A percentile compares a stretch with the other conserved stretches of the same genome.
phyloP scores from a whole-genome alignment of 2,888 invertebrate genomes.

The Neoaliturus tenellus region DNA sequence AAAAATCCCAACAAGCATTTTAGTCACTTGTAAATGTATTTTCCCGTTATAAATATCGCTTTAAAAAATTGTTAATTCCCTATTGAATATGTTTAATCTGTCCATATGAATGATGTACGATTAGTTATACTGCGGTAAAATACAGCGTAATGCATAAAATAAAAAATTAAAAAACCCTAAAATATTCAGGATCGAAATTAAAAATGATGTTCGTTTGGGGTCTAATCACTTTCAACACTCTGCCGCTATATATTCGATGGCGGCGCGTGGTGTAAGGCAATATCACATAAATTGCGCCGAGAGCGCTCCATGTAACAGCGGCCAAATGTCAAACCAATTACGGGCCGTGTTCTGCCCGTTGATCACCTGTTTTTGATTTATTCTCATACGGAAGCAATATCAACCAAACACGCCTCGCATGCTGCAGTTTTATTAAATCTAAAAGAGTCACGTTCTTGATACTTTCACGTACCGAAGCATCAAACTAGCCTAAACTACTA shows the following conservation, averaged over 20 bases:
- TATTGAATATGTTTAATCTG: too few relatives aligned
- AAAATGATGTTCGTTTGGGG: background rate
- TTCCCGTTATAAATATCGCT: too few relatives aligned
- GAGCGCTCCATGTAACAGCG: background rate
- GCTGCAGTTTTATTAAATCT: too few relatives aligned
- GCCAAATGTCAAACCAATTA: conserved; percentile 33
- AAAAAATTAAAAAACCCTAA: background rate
- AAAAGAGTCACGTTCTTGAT: too few relatives aligned
- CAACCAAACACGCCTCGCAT: background rate
- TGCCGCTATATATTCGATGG: background rate
- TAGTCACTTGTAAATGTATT: too few relatives aligned
- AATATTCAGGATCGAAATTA: background rate
- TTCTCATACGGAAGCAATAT: background rate
- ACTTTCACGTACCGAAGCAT: too few relatives aligned
- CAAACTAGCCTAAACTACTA: too few relatives aligned
- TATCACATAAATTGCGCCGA: conserved; percentile 2
- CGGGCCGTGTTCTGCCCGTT: background rate
- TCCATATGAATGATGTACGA: too few relatives aligned
- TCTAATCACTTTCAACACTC: background rate
- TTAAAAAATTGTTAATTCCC: too few relatives aligned
- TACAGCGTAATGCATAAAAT: too few relatives aligned
- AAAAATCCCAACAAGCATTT: too few relatives aligned
- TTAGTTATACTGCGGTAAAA: too few relatives aligned
- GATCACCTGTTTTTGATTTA: conserved; percentile 8
- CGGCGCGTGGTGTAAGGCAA: background rate